Conservation (phyloP, 2,113 vertebrate species). For the Pao palembangensis region DNA sequence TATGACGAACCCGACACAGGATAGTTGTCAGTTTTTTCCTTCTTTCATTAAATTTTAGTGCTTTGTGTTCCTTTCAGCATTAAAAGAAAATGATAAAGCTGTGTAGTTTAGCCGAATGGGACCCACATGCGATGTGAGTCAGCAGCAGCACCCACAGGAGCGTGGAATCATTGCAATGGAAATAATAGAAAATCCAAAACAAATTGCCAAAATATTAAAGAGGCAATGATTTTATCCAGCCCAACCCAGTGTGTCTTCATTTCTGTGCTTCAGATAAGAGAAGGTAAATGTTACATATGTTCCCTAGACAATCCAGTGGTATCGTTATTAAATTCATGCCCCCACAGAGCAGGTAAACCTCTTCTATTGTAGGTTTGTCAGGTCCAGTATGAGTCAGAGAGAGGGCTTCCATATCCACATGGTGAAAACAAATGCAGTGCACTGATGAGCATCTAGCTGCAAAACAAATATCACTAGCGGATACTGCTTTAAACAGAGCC, state of each 20-base stretch:
- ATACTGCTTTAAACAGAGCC: background rate
- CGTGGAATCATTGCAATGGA: too few species aligned
- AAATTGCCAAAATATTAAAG: too few species aligned
- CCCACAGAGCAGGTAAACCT: background rate
- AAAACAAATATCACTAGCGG: background rate
- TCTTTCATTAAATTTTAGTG: background rate
- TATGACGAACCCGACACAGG: background rate
- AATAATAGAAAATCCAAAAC: too few species aligned
- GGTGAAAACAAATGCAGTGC: too few species aligned
- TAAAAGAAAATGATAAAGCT: background rate
- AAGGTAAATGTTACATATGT: too few species aligned
- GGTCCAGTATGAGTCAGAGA: background rate
- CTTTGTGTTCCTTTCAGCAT: background rate
- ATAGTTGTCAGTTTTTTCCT: background rate
- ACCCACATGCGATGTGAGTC: too few species aligned
- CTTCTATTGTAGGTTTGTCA: background rate
- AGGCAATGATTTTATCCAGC: too few species aligned
- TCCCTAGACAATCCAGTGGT: too few species aligned
- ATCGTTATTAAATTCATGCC: background rate
- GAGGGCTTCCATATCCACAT: background rate
- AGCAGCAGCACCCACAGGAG: too few species aligned
- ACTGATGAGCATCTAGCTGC: background rate
- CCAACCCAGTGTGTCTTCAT: too few species aligned
- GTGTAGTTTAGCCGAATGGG: too few species aligned
- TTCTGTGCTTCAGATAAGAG: too few species aligned